A percentile compares a stretch with the other conserved stretches of the same genome.
phyloP scores from a whole-genome alignment of 2,888 invertebrate species.

The Cryptocephalus moraei region DNA sequence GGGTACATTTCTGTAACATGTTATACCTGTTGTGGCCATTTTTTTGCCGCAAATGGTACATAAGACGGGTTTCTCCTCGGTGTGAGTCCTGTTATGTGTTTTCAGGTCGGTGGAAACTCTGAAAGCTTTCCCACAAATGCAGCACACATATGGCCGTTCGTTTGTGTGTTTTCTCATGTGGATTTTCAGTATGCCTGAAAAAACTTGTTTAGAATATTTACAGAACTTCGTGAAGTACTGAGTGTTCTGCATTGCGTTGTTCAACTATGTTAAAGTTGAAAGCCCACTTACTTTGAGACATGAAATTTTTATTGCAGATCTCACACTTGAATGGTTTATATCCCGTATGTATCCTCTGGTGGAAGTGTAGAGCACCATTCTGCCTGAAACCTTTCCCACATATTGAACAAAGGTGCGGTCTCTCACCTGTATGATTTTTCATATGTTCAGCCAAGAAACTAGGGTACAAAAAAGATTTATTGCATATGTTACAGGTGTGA shows the following conservation, averaged over 20 bases:
- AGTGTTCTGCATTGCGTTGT: no score
- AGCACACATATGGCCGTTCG: conserved; percentile 29
- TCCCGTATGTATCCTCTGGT: conserved; percentile 29
- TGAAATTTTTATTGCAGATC: conserved; percentile 19
- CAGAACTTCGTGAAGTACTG: no score
- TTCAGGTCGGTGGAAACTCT: conserved; percentile 33
- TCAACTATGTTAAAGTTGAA: no score
- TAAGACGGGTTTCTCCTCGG: conserved; percentile 44
- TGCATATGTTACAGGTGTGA: conserved; percentile 28
- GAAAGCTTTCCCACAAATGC: conserved; percentile 18
- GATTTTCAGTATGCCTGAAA: conserved; percentile 21
- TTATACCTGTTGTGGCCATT: conserved; percentile 29
- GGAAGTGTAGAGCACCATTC: conserved; percentile 28
- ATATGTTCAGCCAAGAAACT: conserved; percentile 33
- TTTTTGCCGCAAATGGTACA: conserved; percentile 35
- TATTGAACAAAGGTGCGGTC: conserved; percentile 27
- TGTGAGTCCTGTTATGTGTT: conserved; percentile 33
- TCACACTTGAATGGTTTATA: conserved; percentile 22
- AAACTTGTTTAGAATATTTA: no score
- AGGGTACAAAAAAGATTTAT: conserved; percentile 27
- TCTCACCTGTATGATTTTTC: conserved; percentile 35
- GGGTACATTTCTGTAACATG: no score
- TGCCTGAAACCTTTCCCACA: conserved; percentile 34
- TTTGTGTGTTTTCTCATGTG: conserved; percentile 27
- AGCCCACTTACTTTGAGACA: conserved; percentile 19